Percentiles rank a stretch among this genome's conserved stretches.
Conservation (phyloP, 2,113 vertebrate genomes). For the Herpailurus yagouaroundi region DNA sequence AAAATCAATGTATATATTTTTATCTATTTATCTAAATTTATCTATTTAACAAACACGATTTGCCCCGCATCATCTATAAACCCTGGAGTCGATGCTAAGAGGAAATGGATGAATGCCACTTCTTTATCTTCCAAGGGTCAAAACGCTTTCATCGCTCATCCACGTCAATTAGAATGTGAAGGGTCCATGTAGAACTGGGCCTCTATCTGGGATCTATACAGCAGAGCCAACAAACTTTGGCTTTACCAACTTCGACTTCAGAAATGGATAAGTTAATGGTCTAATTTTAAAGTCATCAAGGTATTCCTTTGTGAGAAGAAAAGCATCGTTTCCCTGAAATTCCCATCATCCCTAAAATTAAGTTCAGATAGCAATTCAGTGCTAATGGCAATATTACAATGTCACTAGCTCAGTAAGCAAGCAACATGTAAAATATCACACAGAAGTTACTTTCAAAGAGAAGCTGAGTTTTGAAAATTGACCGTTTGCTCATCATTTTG, state of each 20-base stretch:
- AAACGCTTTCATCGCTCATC: background rate
- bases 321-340: conserved; percentile 46
- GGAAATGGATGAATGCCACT: background rate
- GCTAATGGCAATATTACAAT: background rate
- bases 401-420: background rate
- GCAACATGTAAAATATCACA: background rate
- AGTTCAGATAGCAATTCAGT: background rate
- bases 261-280: conserved; percentile 27
- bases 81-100: background rate
- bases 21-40: background rate
- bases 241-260: background rate
- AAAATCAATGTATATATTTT: background rate
- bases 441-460: background rate
- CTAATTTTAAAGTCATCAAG: background rate
- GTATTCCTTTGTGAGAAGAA: conserved; percentile 8
- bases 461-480: background rate
- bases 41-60: background rate
- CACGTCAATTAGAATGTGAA: background rate
- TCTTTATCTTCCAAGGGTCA: background rate
- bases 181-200: background rate
- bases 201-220: background rate
- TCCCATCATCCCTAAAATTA: background rate
- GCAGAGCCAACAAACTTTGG: background rate
- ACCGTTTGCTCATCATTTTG: background rate
- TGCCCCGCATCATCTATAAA: background rate